These are phyloP conservation scores for Rana temporaria DNA, from an alignment of 2,113 vertebrate species.

Conservation along the genomic window DNA sequence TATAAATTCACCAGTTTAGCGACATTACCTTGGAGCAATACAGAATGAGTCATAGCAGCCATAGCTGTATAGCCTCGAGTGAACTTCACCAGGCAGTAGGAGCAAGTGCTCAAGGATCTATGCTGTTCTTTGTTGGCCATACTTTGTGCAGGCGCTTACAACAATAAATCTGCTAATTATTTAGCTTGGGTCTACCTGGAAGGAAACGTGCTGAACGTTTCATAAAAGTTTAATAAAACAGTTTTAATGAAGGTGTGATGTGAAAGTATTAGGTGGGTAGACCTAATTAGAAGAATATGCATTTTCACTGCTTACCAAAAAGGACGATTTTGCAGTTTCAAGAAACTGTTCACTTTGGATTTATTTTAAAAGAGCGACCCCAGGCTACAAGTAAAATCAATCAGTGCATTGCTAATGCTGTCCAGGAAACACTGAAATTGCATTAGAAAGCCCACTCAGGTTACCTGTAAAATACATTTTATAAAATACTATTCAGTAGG, in stretches of 20 bases:
- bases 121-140: constrained; percentile 17
- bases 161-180: constrained; percentile 39
- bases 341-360: no score
- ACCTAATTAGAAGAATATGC: constrained; percentile 12
- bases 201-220: constrained; percentile 37
- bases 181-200: constrained; percentile 25
- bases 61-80: constrained; percentile 26
- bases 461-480: no score
- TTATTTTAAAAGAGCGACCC: no score
- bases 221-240: constrained; percentile 37
- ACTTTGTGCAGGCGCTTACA: constrained; percentile 23
- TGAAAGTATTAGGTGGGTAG: constrained; percentile 14
- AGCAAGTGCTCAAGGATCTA: constrained; percentile 7
- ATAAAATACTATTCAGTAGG: no score
- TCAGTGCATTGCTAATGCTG: no score
- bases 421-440: no score
- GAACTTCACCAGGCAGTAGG: constrained; percentile 9
- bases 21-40: neutral
- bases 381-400: no score
- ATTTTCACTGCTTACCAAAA: no score
- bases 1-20: neutral
- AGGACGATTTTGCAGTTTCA: no score
- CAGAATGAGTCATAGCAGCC: constrained; percentile 22
- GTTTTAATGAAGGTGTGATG: constrained; percentile 38
- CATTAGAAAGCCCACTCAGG: no score